These are phyloP conservation scores for Porites evermanni DNA, from an alignment of 92 coral and sea anemone genomes.

Conservation along the genomic window DNA sequence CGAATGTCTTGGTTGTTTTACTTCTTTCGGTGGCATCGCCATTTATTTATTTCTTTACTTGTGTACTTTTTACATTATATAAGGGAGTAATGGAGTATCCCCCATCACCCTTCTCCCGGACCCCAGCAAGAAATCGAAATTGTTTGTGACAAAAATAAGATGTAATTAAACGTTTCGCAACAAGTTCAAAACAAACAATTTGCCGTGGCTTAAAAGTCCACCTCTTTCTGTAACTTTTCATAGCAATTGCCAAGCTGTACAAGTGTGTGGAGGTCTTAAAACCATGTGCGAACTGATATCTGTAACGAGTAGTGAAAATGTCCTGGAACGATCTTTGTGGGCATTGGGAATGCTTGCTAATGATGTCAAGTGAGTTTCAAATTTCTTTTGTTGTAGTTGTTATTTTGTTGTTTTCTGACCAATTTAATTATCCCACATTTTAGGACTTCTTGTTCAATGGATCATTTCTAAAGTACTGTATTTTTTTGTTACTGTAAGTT, in stretches of 20 bases:
- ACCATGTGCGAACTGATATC: conserved; percentile 74
- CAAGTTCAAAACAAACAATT: background rate
- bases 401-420: background rate
- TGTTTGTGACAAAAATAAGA: background rate
- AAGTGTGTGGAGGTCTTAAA: conserved; percentile 80
- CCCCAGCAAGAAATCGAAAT: too few relatives aligned
- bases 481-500: too few relatives aligned
- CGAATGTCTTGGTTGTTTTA: too few relatives aligned
- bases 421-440: too few relatives aligned
- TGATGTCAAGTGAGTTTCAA: conserved; percentile 67
- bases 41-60: too few relatives aligned
- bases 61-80: too few relatives aligned
- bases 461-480: too few relatives aligned
- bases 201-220: background rate
- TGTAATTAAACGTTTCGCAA: too few relatives aligned
- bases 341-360: conserved; percentile 79
- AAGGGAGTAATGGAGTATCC: too few relatives aligned
- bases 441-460: too few relatives aligned
- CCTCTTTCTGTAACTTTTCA: background rate
- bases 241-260: conserved; percentile 86
- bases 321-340: conserved; percentile 88
- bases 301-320: conserved; percentile 57
- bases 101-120: too few relatives aligned
- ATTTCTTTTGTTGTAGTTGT: background rate
- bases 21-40: too few relatives aligned